Evolutionary conservation across 2,888 invertebrate species (phyloP).

Genomic region (Lampropteryx suffumata): DNA sequence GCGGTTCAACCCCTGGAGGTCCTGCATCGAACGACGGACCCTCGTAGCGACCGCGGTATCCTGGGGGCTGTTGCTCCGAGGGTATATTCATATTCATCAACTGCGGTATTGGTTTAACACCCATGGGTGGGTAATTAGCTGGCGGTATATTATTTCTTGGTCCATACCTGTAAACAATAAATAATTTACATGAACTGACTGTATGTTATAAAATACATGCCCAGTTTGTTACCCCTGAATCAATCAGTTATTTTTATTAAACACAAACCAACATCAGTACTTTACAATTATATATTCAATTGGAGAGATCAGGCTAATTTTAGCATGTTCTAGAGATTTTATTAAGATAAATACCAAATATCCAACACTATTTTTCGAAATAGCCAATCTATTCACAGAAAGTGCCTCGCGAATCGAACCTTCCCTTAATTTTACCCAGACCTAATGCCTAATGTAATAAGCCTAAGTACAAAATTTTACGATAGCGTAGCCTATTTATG

Average conservation of each 20-base stretch:
- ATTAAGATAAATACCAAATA: not conserved
- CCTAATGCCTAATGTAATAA: not conserved
- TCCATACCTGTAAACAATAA: conserved; percentile 68
- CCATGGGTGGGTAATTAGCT: conserved; percentile 61
- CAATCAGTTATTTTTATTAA: not conserved
- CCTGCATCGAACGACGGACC: conserved; percentile 80
- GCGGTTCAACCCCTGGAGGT: conserved; percentile 85
- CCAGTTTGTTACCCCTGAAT: not conserved
- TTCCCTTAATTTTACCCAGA: conserved; percentile 9
- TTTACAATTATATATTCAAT: not conserved
- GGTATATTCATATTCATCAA: conserved; percentile 53
- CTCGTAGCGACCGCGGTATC: conserved; percentile 71
- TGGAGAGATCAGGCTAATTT: conserved; percentile 5
- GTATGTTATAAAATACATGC: not conserved
- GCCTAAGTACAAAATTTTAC: not conserved
- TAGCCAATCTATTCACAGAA: conserved; percentile 8
- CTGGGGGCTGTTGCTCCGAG: conserved; percentile 60
- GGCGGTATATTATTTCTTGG: conserved; percentile 64
- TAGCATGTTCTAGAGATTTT: not conserved
- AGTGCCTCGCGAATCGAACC: conserved; percentile 59
- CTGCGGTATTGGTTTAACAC: conserved; percentile 61
- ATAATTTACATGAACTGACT: not conserved
- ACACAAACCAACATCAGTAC: no score
- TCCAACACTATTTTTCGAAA: not conserved
- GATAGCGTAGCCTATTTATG: not conserved